A percentile compares a stretch with the other conserved stretches of the same genome.
These are phyloP conservation scores for Bradypodion pumilum DNA, from an alignment of 2,797 vertebrate genomes.

Conservation along the genomic window DNA sequence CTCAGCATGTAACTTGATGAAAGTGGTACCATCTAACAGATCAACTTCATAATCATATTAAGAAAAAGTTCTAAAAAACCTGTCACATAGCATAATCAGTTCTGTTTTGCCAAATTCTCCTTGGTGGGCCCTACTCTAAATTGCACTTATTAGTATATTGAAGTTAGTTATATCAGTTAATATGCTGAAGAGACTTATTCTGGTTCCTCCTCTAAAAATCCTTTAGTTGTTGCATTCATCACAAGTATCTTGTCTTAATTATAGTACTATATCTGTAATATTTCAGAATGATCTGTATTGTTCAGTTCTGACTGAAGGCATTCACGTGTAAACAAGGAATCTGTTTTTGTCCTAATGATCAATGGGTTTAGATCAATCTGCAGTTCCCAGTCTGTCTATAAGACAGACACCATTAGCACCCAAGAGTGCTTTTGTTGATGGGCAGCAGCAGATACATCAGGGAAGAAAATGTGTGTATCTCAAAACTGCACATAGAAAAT, in stretches of 20 bases:
- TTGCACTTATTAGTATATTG: neutral
- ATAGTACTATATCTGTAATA: neutral
- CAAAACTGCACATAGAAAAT: neutral
- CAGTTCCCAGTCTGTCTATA: neutral
- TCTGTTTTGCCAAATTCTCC: neutral
- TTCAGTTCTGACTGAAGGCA: neutral
- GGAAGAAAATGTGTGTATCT: neutral
- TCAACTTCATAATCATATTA: neutral
- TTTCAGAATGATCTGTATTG: neutral
- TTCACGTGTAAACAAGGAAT: neutral
- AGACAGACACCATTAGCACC: neutral
- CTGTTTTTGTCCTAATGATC: neutral
- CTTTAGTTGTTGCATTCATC: neutral
- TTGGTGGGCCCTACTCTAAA: neutral
- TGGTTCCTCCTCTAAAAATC: constrained; percentile 8
- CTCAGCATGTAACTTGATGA: neutral
- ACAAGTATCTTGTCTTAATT: neutral
- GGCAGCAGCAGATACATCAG: neutral
- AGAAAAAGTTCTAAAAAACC: constrained; percentile 4
- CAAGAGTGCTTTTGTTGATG: neutral
- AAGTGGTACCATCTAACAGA: constrained; percentile 19
- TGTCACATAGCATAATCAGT: constrained; percentile 2
- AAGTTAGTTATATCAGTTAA: neutral
- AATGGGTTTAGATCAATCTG: neutral
- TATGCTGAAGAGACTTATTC: neutral